Base-by-base conservation (phyloP, 2,888 invertebrate genomes). In the Adelognathus sp. region DNA sequence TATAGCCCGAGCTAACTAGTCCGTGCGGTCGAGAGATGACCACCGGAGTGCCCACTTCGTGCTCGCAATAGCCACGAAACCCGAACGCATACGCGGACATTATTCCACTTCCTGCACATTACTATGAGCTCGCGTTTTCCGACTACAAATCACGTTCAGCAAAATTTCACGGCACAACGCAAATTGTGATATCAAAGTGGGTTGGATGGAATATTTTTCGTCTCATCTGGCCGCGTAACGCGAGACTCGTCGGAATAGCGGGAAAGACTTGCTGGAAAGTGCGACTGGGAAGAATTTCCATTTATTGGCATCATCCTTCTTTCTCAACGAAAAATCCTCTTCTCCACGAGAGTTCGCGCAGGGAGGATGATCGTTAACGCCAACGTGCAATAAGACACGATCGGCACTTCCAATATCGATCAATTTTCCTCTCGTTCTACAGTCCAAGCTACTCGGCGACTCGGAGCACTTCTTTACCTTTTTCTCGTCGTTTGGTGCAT, bases 281-380 rank as follows among this genome's bases (percentile, higher is more conserved):
- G 72, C 74, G 79, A 81, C 79, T 9, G 64, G 81, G 77, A 77
- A 81, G n/a, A 79, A 79, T 81, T 81, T 79, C 74, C 79, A 69
- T 76, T 81, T 76, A 77, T 79, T 64, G 69, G 66, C 36, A 58
- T 39, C 44, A 63, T 63, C 46, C 61, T 41, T 69, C 27, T 21
- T 60, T 61, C 61, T 2, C 52, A 31, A 21, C 6, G 33, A 46
- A 58, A 29, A n/a, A n/a, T n/a, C n/a, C n/a, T n/a, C n/a, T 31
- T 24, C 67, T 54, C 29, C 46, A 18, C 18, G 7, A 31, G 36
- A 6, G 14, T n/a, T 33, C 52, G 46, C 27, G 16, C 7, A 14
- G 3, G 6, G 36, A 16, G 7, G 11, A 27, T 24, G 67, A 50
- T 75, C 61, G 61, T 75, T 69, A 63, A 63, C 61, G 67, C 41